A percentile compares a stretch with the other conserved stretches of the same genome.
Evolutionary conservation across 2,888 invertebrate species (phyloP).

Genomic region (Epinotia nisella): DNA sequence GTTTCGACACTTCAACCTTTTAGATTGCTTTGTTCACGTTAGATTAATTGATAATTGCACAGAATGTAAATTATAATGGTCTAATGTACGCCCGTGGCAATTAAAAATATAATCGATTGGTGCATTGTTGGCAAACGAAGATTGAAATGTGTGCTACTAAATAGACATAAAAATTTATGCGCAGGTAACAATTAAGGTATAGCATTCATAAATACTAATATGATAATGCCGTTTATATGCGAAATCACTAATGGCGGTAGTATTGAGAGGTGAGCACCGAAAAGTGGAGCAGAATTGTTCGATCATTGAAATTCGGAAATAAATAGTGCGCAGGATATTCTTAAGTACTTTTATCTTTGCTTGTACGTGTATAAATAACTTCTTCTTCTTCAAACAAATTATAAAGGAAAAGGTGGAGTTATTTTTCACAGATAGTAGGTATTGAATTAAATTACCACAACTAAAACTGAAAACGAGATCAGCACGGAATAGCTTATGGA

Average conservation of each 20-base stretch:
- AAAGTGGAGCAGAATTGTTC: not conserved
- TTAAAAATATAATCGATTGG: slow-evolving; percentile 42
- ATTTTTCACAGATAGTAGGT: too few species aligned
- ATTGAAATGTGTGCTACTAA: slow-evolving; percentile 36
- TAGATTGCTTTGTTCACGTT: slow-evolving; percentile 55
- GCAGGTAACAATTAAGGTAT: slow-evolving; percentile 23
- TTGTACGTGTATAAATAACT: too few species aligned
- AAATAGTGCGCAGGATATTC: too few species aligned
- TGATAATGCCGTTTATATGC: not conserved
- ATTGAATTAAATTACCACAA: too few species aligned
- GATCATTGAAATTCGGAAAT: not conserved
- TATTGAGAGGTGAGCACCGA: not conserved
- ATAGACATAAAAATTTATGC: slow-evolving; percentile 28
- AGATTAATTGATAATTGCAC: slow-evolving; percentile 57
- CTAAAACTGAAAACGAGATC: too few species aligned
- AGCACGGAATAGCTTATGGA: too few species aligned
- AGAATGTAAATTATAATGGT: slow-evolving; percentile 51
- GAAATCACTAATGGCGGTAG: not conserved
- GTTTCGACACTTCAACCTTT: slow-evolving; percentile 55
- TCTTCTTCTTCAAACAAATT: too few species aligned
- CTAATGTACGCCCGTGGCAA: slow-evolving; percentile 37
- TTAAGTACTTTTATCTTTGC: too few species aligned
- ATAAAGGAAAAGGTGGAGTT: too few species aligned
- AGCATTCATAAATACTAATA: not conserved
- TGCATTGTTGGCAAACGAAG: slow-evolving; percentile 39